A percentile compares a stretch with the other conserved stretches of the same genome.
phyloP scores from a whole-genome alignment of 2,797 vertebrate species.

The Gouania willdenowi region DNA sequence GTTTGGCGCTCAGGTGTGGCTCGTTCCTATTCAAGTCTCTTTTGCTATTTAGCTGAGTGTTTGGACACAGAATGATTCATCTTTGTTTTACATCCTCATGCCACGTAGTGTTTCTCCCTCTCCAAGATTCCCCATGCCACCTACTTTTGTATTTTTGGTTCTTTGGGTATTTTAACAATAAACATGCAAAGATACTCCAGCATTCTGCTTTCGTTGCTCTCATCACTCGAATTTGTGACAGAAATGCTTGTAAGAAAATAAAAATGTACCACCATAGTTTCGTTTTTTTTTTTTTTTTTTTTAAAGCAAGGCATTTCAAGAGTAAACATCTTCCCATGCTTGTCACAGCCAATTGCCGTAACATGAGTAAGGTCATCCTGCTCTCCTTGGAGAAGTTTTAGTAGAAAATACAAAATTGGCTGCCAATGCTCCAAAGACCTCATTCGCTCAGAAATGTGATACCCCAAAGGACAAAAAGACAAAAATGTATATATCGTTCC shows the following conservation, averaged over 20 bases:
- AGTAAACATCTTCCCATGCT: conserved; percentile 59
- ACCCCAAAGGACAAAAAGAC: conserved; percentile 32
- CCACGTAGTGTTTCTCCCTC: too few species aligned
- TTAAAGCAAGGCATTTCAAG: conserved; percentile 37
- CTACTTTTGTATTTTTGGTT: too few species aligned
- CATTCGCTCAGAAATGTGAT: conserved; percentile 36
- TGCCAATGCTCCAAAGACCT: conserved; percentile 47
- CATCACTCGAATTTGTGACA: too few species aligned
- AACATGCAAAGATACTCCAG: too few species aligned
- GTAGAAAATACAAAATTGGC: conserved; percentile 33
- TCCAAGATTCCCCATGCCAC: too few species aligned
- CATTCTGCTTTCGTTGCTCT: too few species aligned
- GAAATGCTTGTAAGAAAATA: conserved; percentile 39
- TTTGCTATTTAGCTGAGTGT: too few species aligned
- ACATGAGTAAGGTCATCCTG: conserved; percentile 50
- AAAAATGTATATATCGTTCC: conserved; percentile 55
- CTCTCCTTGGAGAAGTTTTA: conserved; percentile 41
- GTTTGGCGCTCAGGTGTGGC: too few species aligned
- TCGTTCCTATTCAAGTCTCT: too few species aligned
- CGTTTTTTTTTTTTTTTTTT: conserved; percentile 7
- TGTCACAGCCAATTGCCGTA: conserved; percentile 62
- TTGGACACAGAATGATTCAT: too few species aligned
- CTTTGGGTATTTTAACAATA: too few species aligned
- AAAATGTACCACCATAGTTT: conserved; percentile 52
- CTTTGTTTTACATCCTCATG: too few species aligned